Evolutionary conservation across 2,888 invertebrate species (phyloP), one percentile per base, ranked within the genome.

Genomic region (Nymphalis polychloros): DNA sequence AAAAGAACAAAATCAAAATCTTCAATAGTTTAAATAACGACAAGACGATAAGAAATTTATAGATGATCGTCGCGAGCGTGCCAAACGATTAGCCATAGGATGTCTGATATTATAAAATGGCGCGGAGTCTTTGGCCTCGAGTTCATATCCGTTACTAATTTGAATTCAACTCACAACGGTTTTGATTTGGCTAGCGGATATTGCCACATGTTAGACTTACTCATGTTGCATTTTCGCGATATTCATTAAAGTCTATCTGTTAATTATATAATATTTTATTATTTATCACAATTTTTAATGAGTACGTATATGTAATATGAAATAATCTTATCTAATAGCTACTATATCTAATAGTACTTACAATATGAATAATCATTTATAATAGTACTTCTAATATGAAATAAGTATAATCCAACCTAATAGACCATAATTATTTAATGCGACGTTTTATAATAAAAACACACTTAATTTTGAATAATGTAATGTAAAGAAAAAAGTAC

Each of bases 151-250:
- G 88, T 87, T 88, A 82, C 78, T 65, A 72, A 83, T 89, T 90
- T 79, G 79, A 89, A 90, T 90, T 89, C 85, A 83, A 85, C 83
- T 75, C 82, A 80, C 83, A 83, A 81, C 82, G 81, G 77, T 70
- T 72, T 80, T 76, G 76, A 71, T 73, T 80, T 76, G 77, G 68
- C 60, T 70, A 19, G 84, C 88, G 88, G 87, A 85, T 83, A 81
- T 76, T 71, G 67, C 69, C 64, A 70, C 55, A 59, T 65, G 62
- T 61, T 68, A 35, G 4, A 23, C 20, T 13, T 55, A 53, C 27
- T 55, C 20, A 20, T 31, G 7, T 8, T n/a, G 55, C 8, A 55
- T 55, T 55, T 31, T 55, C n/a, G 55, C 55, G 8, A 31, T 31
- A 35, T 5, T 20, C 10, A 52, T 52, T 23, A 52, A 23, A 52